Evolutionary conservation across 2,113 vertebrate genomes (phyloP), one percentile per base, ranked within the genome.

Genomic region (Anthoscopus minutus): DNA sequence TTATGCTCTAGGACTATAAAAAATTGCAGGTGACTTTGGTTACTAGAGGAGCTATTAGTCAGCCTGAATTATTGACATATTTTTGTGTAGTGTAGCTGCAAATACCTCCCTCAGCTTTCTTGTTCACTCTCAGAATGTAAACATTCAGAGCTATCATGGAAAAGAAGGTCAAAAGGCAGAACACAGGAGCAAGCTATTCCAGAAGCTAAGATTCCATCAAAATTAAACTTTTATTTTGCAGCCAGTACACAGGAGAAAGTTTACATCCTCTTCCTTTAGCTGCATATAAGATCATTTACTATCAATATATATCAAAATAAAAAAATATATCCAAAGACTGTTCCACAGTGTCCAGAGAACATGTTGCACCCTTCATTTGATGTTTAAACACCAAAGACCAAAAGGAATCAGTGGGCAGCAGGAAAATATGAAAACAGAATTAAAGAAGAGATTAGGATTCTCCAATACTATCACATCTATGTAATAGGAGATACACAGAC

Each of bases 121-220:
- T 92, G 93, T 87, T 96, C 92, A 91, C 33, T 83, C 91, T 94
- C 80, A 93, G 90, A 97, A 92, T 90, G 78, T 85, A 93, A 96
- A 81, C 92, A 92, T 83, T 74, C 21, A 28, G 86, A 94, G 79
- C 42, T 87, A 42, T 54, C 51, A 91, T 50, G 65, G 69, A 86
- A 92, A 70, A 37, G 48, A 81, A 81, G 53, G 57, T 86, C 47
- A 83, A 31, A 71, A 83, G 28, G 44, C 20, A 81, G 67, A 92
- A 66, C 16, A 30, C 7, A 81, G 38, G 33, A 85, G 81, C 31
- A 74, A 96, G 47, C 24, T 67, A 42, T 70, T 78, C 71, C 54
- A 89, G 47, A 28, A 80, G 24, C 15, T 47, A 33, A 1, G 1
- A 88, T n/a, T 82, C 50, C 60, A 96, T 62, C 30, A 87, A 84